Percentiles rank a stretch among this genome's conserved stretches.
Evolutionary conservation across 1,140 invertebrate species (phyloP).

Genomic region (Trichonephila clavata): DNA sequence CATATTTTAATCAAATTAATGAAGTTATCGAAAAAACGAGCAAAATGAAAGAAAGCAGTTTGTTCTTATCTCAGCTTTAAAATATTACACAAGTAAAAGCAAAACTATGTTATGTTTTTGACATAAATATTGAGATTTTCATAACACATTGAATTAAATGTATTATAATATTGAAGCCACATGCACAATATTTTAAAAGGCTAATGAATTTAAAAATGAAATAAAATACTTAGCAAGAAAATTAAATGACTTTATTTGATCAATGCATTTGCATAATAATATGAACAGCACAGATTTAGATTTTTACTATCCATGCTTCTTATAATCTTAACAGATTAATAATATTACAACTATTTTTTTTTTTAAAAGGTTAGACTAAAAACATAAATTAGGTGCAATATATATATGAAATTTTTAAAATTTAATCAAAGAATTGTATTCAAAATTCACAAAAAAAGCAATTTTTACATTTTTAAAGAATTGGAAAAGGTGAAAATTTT

Average conservation of each 20-base stretch:
- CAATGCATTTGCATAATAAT: background rate
- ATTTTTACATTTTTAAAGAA: background rate
- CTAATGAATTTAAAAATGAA: background rate
- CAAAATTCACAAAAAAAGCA: background rate
- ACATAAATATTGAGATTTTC: too few species aligned
- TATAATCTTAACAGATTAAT: background rate
- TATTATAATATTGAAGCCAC: too few species aligned
- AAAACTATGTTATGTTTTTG: too few species aligned
- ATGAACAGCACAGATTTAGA: background rate
- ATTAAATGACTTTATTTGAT: background rate
- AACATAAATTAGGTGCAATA: conserved; percentile 13
- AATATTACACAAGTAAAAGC: too few species aligned
- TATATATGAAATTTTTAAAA: background rate
- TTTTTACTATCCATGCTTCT: background rate
- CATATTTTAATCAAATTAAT: too few species aligned
- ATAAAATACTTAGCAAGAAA: background rate
- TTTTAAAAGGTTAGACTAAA: background rate
- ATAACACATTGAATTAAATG: too few species aligned
- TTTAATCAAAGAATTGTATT: background rate
- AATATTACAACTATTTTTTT: background rate
- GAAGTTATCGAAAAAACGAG: too few species aligned
- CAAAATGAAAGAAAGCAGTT: too few species aligned
- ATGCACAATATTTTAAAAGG: too few species aligned
- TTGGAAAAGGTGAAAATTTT: background rate
- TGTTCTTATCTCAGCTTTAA: too few species aligned